A percentile compares a stretch with the other conserved stretches of the same genome.
These are phyloP conservation scores for Poeciliopsis gracilis DNA, from an alignment of 2,797 vertebrate genomes.

Conservation along the genomic window DNA sequence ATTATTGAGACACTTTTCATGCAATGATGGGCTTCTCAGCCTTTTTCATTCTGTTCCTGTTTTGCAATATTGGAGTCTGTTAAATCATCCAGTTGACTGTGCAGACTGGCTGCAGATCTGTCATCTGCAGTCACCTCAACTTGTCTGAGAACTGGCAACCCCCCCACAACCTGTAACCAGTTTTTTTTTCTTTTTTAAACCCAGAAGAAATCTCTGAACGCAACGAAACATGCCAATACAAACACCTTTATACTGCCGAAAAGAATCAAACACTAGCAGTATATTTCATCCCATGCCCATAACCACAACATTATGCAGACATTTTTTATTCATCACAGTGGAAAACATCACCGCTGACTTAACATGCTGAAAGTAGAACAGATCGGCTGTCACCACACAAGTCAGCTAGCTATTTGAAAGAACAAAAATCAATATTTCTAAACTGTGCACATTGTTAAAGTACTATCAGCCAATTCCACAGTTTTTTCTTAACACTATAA, in stretches of 20 bases:
- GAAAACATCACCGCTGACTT: not conserved
- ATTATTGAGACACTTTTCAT: constrained; percentile 60
- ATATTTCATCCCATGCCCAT: not conserved
- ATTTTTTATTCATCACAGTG: not conserved
- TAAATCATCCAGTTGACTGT: constrained; percentile 57
- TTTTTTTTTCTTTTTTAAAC: constrained; percentile 13
- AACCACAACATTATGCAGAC: not conserved
- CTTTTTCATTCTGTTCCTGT: constrained; percentile 42
- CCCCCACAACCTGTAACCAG: not conserved
- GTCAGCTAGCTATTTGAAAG: constrained; percentile 19
- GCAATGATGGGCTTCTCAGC: constrained; percentile 58
- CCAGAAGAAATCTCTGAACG: constrained; percentile 10
- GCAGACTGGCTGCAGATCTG: constrained; percentile 58
- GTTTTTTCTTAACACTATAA: constrained; percentile 1
- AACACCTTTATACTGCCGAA: not conserved
- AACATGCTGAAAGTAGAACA: constrained; percentile 7
- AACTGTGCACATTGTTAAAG: constrained; percentile 9
- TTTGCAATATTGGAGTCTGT: constrained; percentile 55
- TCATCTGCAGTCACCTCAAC: constrained; percentile 61
- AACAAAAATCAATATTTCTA: constrained; percentile 20
- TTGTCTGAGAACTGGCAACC: constrained; percentile 25
- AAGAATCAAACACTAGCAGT: not conserved
- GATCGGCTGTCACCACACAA: constrained; percentile 6
- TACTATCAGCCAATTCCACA: not conserved
- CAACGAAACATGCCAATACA: not conserved